phyloP scores from a whole-genome alignment of 1,140 invertebrate species.

The Parasteatoda tepidariorum region DNA sequence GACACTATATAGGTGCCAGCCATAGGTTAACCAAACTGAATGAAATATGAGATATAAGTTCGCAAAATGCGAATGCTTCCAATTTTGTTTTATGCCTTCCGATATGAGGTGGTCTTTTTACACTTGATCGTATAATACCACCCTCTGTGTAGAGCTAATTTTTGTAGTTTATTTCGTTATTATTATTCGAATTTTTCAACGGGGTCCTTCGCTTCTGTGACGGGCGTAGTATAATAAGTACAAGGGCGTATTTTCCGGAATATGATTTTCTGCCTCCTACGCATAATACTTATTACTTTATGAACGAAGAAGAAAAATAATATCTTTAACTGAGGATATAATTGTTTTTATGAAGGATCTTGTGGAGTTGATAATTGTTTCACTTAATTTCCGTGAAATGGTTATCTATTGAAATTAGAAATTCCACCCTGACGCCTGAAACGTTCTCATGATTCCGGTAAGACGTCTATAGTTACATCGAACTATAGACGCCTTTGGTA shows the following conservation, averaged over 20 bases:
- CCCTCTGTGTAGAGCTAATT: slow-evolving; percentile 21
- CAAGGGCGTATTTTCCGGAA: background rate
- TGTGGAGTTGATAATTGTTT: background rate
- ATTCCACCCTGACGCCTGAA: no score
- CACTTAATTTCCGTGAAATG: background rate
- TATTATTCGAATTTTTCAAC: background rate
- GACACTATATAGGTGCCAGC: background rate
- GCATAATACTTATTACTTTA: background rate
- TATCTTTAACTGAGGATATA: background rate
- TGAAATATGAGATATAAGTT: slow-evolving; percentile 46
- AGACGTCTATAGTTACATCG: no score
- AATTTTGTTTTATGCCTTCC: background rate
- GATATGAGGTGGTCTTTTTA: background rate
- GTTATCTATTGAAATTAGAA: background rate
- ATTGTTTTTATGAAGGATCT: background rate
- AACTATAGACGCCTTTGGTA: no score
- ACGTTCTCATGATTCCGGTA: no score
- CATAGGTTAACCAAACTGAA: slow-evolving; percentile 26
- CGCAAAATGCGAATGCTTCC: background rate
- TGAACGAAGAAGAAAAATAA: background rate
- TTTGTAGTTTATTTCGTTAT: background rate
- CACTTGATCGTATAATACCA: background rate
- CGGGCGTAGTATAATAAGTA: background rate
- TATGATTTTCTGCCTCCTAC: background rate
- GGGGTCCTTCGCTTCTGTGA: background rate